phyloP scores from a whole-genome alignment of 2,797 vertebrate genomes.

The Columba guinea region DNA sequence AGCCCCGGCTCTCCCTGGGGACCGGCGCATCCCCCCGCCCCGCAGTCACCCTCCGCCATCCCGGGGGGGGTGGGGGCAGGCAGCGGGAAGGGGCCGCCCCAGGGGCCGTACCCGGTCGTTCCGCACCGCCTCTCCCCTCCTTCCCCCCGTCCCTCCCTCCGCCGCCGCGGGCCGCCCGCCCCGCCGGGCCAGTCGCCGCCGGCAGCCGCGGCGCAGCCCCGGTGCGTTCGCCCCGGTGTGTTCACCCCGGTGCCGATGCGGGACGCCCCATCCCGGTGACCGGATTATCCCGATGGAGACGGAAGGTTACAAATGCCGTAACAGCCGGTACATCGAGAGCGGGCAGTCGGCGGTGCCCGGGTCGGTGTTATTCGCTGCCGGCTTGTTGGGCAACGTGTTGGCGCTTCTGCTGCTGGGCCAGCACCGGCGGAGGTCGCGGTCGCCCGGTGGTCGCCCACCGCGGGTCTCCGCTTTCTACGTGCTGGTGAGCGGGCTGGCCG shows the following conservation, averaged over 20 bases:
- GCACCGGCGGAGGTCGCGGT: conserved; percentile 55
- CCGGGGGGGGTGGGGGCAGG: background rate
- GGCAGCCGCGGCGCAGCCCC: background rate
- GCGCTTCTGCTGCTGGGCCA: conserved; percentile 74
- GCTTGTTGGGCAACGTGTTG: conserved; percentile 76
- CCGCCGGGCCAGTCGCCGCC: background rate
- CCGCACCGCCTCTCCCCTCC: background rate
- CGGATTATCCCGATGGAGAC: background rate
- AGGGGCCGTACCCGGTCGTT: background rate
- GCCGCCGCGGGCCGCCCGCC: background rate
- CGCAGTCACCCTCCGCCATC: background rate
- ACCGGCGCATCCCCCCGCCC: background rate
- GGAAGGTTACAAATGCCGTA: conserved; percentile 62
- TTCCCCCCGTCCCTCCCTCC: background rate
- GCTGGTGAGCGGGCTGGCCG: conserved; percentile 73
- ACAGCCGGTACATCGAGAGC: conserved; percentile 51
- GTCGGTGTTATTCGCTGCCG: conserved; percentile 71
- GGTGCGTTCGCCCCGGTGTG: background rate
- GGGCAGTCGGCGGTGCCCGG: conserved; percentile 68
- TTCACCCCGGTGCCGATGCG: background rate
- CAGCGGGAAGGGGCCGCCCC: background rate
- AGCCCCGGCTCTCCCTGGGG: background rate
- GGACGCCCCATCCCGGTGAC: background rate
- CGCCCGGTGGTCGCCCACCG: background rate
- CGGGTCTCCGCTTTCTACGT: conserved; percentile 75